Base-by-base conservation (phyloP, 1,140 invertebrate genomes). In the Drosophila orosa region DNA sequence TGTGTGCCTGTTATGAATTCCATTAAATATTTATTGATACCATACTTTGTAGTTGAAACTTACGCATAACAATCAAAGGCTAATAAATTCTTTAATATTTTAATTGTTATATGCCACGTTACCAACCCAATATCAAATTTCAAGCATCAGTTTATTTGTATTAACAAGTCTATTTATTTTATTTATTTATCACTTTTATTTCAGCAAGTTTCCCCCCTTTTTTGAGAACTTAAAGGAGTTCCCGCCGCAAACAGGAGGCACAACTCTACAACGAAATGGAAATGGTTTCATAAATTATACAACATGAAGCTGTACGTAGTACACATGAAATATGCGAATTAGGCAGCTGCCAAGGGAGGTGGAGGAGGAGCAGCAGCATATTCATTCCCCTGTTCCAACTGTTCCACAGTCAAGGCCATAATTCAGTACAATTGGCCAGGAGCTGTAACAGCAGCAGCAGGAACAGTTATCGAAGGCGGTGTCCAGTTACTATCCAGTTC, bases 241-340 rank as follows among this genome's bases (percentile, higher is more conserved):
- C 15, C 15, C 31, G 25, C 31, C 42, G 56, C 56, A 80, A 85
- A 40, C 52, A 78, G 63, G 52, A 22, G 33, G 63, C 67, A 35
- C 39, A 58, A 40, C 56, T 50, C 47, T 31, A 48, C 35, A 62
- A 24, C 47, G 24, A 57, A 80, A 86, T 80, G 52, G 37, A 56
- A 80, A 84, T 84, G 77, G 77, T 78, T 87, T 86, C 82, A 85
- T 86, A 85, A 85, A 81, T 85, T 81, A 85, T 80, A 74, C 61
- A 86, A 78, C 65, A 74, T 60, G 52, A 78, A 52, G 74, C 73
- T 48, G 55, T 66, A 40, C 29, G 50, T 22, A 52, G 50, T 22
- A 52, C 19, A 47, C 29, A 66, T 75, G 73, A 75, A 75, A 75
- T 66, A 74, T 73, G 57, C 67, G 45, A 73, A 73, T 73, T 45